Conservation (phyloP, 2,797 vertebrate genomes). For the Gastrophryne carolinensis region DNA sequence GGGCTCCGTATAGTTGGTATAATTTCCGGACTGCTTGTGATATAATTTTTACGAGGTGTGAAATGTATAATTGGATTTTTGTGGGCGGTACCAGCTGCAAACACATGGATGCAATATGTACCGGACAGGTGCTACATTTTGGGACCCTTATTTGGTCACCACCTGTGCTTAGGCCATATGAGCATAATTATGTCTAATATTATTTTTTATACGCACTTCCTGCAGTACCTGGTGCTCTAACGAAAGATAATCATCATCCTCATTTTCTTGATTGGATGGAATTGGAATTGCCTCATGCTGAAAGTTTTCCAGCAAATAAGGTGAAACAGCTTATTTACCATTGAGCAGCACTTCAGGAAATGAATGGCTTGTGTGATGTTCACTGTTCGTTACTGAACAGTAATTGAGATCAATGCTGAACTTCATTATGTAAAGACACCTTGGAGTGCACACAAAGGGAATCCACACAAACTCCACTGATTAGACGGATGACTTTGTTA, state of each 20-base stretch:
- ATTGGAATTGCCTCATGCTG: not conserved
- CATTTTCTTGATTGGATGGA: not conserved
- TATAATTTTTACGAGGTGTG: too few species aligned
- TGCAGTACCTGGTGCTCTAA: not conserved
- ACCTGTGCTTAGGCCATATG: too few species aligned
- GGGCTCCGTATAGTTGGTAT: too few species aligned
- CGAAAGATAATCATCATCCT: not conserved
- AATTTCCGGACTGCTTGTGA: too few species aligned
- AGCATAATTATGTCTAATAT: too few species aligned
- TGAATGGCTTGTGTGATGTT: constrained; percentile 9
- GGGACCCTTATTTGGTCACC: too few species aligned
- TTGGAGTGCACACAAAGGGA: constrained; percentile 6
- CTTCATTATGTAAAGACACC: constrained; percentile 34
- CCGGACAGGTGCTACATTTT: too few species aligned
- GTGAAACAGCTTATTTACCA: constrained; percentile 6
- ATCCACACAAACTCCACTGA: not conserved
- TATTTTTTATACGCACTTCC: too few species aligned
- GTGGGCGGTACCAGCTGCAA: too few species aligned
- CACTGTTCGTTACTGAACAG: constrained; percentile 15
- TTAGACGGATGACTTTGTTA: constrained; percentile 34
- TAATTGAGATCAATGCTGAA: constrained; percentile 25
- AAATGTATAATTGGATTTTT: too few species aligned
- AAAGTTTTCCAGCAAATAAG: not conserved
- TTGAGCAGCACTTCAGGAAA: constrained; percentile 24
- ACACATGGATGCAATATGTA: too few species aligned